Percentiles rank a stretch among this genome's conserved stretches.
These are phyloP conservation scores for Lypha dubia DNA, from an alignment of 2,888 invertebrate species.

Conservation along the genomic window DNA sequence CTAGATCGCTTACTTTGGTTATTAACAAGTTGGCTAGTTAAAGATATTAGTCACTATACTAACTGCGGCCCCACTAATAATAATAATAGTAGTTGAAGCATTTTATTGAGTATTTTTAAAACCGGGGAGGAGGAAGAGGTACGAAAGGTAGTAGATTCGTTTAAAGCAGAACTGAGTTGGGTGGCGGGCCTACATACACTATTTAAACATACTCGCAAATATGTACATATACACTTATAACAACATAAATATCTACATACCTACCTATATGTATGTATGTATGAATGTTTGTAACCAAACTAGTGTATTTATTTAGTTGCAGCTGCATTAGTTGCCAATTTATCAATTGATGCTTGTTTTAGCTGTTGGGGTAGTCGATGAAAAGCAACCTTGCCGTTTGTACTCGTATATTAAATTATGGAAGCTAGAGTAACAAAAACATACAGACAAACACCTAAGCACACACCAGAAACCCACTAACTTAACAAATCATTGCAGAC, in stretches of 20 bases:
- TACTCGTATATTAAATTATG: constrained; percentile 64
- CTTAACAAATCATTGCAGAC: constrained; percentile 68
- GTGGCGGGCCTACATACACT: constrained; percentile 59
- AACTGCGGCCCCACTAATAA: constrained; percentile 35
- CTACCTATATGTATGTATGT: constrained; percentile 1
- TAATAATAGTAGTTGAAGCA: constrained; percentile 43
- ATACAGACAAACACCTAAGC: too few species aligned
- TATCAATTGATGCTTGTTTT: constrained; percentile 72
- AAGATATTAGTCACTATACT: constrained; percentile 63
- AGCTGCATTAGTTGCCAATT: constrained; percentile 73
- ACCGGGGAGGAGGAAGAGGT: neutral
- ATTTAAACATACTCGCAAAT: constrained; percentile 17
- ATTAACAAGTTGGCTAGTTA: constrained; percentile 47
- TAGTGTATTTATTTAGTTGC: constrained; percentile 68
- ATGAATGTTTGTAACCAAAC: constrained; percentile 19
- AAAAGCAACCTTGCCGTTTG: constrained; percentile 69
- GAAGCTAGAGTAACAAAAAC: constrained; percentile 48
- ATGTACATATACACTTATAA: neutral
- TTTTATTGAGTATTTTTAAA: constrained; percentile 47
- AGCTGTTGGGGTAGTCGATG: constrained; percentile 64
- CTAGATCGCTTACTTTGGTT: constrained; percentile 39
- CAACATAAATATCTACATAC: neutral
- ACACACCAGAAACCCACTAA: constrained; percentile 69
- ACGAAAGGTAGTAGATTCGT: constrained; percentile 8
- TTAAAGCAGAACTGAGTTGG: constrained; percentile 43